Percentiles rank a stretch among this genome's conserved stretches.
Conservation (phyloP, 2,888 invertebrate species). For the Drosophila meridiana region DNA sequence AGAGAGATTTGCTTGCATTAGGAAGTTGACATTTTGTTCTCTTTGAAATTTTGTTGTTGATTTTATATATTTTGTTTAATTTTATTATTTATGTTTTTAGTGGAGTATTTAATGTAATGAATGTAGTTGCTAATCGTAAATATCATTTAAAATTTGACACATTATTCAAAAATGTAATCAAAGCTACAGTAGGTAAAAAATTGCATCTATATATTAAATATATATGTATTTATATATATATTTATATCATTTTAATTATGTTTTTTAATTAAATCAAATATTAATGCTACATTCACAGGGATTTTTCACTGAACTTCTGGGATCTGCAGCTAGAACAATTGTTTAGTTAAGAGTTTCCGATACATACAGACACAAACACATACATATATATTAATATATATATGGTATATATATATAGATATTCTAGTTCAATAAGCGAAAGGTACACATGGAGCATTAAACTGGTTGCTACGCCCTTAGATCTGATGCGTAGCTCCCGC, state of each 20-base stretch:
- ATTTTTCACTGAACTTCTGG: conserved; percentile 10
- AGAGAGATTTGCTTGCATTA: conserved; percentile 36
- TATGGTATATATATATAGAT: conserved; percentile 3
- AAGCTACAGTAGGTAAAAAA: conserved; percentile 80
- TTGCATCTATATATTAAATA: conserved; percentile 68
- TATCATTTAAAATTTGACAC: conserved; percentile 80
- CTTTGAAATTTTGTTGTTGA: conserved; percentile 17
- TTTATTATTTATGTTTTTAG: conserved; percentile 20
- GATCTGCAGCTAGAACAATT: conserved; percentile 52
- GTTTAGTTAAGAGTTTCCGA: conserved; percentile 38
- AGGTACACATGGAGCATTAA: conserved; percentile 82
- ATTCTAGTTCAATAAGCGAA: conserved; percentile 76
- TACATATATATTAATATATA: conserved; percentile 38
- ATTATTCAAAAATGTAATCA: conserved; percentile 80
- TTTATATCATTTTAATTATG: conserved; percentile 48
- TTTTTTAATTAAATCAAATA: conserved; percentile 47
- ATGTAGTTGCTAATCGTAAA: conserved; percentile 54
- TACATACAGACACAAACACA: conserved; percentile 8
- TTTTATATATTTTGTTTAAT: conserved; percentile 23
- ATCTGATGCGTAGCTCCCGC: conserved; percentile 39
- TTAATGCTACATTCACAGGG: conserved; percentile 74
- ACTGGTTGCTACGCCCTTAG: conserved; percentile 52
- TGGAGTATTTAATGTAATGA: conserved; percentile 22
- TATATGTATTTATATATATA: conserved; percentile 21
- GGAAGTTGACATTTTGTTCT: conserved; percentile 55